Conservation (phyloP, 2,113 vertebrate species). For the Dromaius novaehollandiae region DNA sequence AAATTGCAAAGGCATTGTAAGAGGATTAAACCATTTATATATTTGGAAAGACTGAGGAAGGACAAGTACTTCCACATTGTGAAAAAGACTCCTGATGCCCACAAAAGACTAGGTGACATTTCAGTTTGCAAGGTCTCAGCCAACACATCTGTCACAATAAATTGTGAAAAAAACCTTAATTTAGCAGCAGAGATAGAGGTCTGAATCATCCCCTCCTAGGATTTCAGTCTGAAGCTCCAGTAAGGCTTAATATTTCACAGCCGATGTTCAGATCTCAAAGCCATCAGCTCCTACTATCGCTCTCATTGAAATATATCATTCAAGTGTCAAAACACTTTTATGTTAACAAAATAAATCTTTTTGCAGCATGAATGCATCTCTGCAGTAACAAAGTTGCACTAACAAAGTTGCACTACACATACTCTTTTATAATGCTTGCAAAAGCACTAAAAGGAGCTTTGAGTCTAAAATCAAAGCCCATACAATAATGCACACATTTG, state of each 20-base stretch:
- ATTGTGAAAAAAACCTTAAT: neutral
- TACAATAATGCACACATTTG: neutral
- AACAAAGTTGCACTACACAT: neutral
- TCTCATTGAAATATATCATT: neutral
- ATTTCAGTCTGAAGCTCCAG: neutral
- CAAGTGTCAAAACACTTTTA: neutral
- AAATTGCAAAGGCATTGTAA: neutral
- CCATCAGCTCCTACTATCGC: neutral
- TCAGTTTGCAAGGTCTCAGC: neutral
- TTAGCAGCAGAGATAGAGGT: neutral
- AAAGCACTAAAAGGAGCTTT: neutral
- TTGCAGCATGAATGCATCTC: neutral
- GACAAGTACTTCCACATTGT: neutral
- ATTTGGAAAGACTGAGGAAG: neutral
- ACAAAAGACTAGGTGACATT: neutral
- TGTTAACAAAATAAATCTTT: neutral
- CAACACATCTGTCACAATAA: neutral
- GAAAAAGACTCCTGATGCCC: neutral
- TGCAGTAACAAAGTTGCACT: neutral
- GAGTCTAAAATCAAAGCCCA: neutral
- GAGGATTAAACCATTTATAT: neutral
- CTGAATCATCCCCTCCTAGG: neutral
- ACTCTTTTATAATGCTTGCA: neutral
- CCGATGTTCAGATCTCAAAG: neutral
- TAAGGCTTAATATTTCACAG: neutral